Conservation (phyloP, 2,113 vertebrate species). For the Syngnathus typhle region DNA sequence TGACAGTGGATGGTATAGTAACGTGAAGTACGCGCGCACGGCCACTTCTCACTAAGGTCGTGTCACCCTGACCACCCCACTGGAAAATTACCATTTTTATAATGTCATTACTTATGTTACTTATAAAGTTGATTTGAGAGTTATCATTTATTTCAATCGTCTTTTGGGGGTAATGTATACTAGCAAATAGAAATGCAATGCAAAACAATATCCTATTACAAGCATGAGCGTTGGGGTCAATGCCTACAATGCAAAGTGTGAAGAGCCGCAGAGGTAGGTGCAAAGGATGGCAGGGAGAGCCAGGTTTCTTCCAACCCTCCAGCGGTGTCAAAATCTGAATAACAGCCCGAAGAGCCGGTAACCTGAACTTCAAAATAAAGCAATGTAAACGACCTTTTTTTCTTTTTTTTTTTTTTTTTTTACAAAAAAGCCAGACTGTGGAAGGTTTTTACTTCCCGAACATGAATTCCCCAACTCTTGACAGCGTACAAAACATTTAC, state of each 20-base stretch:
- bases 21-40: no score
- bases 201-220: not conserved
- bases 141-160: not conserved
- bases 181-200: not conserved
- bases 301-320: constrained; percentile 38
- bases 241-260: constrained; percentile 55
- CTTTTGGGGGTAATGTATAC: not conserved
- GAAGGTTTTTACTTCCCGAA: no score
- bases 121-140: not conserved
- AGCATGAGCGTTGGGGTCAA: constrained; percentile 27
- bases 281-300: constrained; percentile 52
- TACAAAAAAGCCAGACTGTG: no score
- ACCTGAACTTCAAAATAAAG: constrained; percentile 33
- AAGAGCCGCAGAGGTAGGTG: constrained; percentile 43
- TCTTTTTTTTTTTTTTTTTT: no score
- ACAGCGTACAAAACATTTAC: not conserved
- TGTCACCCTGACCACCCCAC: not conserved
- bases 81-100: not conserved
- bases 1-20: no score
- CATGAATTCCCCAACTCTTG: not conserved
- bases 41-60: no score
- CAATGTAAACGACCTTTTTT: no score
- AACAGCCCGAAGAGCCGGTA: not conserved
- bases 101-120: not conserved
- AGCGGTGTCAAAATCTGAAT: not conserved